Evolutionary conservation across 1,140 invertebrate genomes (phyloP).

Genomic region (Pissodes strobi): DNA sequence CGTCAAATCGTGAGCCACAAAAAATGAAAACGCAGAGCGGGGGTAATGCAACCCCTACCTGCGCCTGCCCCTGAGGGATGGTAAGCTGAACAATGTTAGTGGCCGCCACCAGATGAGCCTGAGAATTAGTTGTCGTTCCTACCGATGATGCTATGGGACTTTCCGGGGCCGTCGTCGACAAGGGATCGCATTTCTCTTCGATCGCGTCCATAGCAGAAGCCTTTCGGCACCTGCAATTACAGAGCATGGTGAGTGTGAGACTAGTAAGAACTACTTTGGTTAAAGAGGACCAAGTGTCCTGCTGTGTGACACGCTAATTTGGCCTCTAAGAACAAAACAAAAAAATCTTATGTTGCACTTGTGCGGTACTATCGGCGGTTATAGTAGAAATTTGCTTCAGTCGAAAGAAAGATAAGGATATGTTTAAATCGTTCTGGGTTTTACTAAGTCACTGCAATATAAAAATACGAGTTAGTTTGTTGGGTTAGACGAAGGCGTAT

Average conservation of each 20-base stretch:
- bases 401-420: no score
- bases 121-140: conserved; percentile 59
- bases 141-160: conserved; percentile 61
- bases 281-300: neutral
- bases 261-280: neutral
- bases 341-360: no score
- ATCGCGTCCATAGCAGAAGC: conserved; percentile 79
- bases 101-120: conserved; percentile 65
- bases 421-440: no score
- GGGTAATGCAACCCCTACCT: conserved; percentile 61
- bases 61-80: conserved; percentile 70
- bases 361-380: no score
- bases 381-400: no score
- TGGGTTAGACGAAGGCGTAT: no score
- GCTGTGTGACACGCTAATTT: no score
- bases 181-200: conserved; percentile 81
- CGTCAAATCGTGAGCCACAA: no score
- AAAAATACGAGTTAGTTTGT: no score
- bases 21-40: conserved; percentile 40
- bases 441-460: no score
- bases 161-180: conserved; percentile 60
- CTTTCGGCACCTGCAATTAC: conserved; percentile 60
- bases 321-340: no score
- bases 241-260: neutral
- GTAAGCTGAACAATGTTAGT: conserved; percentile 85